Conservation (phyloP, 2,797 vertebrate species). For the Varecia variegata region DNA sequence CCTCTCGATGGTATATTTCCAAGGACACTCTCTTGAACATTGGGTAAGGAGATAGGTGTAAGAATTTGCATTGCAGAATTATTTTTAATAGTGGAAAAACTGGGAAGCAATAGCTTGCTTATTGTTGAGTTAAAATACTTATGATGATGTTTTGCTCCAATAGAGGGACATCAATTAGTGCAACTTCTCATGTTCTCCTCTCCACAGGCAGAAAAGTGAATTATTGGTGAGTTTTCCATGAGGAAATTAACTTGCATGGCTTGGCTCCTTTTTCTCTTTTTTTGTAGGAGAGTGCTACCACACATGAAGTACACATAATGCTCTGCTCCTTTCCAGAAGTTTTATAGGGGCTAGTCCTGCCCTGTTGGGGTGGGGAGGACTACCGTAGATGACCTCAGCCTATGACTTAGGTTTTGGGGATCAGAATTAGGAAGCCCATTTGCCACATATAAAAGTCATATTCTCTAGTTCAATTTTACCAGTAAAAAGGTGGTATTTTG, state of each 20-base stretch:
- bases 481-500: slow-evolving; percentile 8
- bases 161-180: not conserved
- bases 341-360: not conserved
- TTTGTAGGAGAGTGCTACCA: not conserved
- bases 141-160: not conserved
- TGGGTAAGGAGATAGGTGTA: not conserved
- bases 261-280: not conserved
- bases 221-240: not conserved
- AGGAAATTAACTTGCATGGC: not conserved
- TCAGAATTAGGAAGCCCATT: not conserved
- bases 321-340: not conserved
- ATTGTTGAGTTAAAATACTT: not conserved
- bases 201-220: not conserved
- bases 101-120: not conserved
- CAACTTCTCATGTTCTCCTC: not conserved
- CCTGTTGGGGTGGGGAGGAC: not conserved
- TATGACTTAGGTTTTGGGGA: not conserved
- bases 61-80: not conserved
- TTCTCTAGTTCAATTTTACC: not conserved
- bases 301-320: not conserved
- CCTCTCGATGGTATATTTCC: not conserved
- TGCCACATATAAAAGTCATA: not conserved
- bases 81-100: not conserved
- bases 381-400: not conserved
- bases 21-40: not conserved